phyloP scores from a whole-genome alignment of 1,140 invertebrate genomes.

The Polypedilum pembai region DNA sequence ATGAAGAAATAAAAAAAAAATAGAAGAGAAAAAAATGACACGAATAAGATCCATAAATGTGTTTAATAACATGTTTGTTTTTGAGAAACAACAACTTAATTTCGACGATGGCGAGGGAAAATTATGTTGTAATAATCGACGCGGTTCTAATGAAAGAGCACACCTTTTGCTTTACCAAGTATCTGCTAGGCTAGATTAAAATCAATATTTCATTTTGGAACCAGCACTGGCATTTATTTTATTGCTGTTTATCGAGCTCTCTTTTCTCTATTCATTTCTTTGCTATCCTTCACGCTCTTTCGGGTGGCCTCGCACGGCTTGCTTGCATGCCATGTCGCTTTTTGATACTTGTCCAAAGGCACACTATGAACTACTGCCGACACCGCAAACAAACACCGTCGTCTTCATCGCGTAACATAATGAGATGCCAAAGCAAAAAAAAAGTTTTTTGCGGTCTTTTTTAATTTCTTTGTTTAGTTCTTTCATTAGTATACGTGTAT shows the following conservation, averaged over 20 bases:
- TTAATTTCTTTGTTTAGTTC: not conserved
- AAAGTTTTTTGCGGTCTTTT: not conserved
- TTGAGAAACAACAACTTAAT: constrained; percentile 8
- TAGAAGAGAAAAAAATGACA: constrained; percentile 22
- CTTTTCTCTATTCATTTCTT: constrained; percentile 3
- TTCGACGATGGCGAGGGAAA: constrained; percentile 3
- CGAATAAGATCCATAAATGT: constrained; percentile 26
- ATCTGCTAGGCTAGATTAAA: constrained; percentile 12
- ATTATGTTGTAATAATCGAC: constrained; percentile 27
- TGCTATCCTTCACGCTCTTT: not conserved
- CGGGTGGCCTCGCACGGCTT: constrained; percentile 1
- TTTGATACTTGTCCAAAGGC: not conserved
- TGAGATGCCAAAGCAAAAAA: not conserved
- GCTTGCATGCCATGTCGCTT: constrained; percentile 2
- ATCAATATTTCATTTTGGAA: constrained; percentile 25
- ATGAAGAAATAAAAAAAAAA: constrained; percentile 14
- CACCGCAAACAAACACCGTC: constrained; percentile 5
- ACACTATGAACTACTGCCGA: constrained; percentile 16
- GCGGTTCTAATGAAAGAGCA: constrained; percentile 26
- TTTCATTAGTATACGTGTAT: not conserved
- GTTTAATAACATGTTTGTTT: constrained; percentile 28
- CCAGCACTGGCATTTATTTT: not conserved
- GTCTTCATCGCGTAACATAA: constrained; percentile 3
- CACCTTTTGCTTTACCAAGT: constrained; percentile 9
- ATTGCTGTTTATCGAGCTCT: not conserved